Conservation (phyloP, 1,140 invertebrate genomes). For the Camponotus vicinus region DNA sequence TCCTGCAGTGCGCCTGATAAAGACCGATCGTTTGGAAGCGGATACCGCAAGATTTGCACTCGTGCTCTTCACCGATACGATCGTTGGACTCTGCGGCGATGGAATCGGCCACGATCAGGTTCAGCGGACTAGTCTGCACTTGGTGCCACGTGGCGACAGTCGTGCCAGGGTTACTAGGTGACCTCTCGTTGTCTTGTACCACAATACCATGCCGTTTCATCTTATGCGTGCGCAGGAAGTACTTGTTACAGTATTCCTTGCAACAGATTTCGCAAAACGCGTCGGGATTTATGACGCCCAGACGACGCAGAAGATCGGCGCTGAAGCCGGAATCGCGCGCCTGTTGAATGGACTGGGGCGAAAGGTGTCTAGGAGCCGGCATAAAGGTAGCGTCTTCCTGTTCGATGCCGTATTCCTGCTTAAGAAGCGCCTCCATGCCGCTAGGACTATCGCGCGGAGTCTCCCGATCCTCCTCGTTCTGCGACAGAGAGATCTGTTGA, state of each 20-base stretch:
- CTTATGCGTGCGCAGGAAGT: slow-evolving; percentile 96
- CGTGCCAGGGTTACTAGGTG: slow-evolving; percentile 77
- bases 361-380: slow-evolving; percentile 87
- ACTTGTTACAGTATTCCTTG: slow-evolving; percentile 98
- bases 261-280: slow-evolving; percentile 97
- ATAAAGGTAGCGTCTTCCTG: slow-evolving; percentile 87
- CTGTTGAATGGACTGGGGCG: slow-evolving; percentile 88
- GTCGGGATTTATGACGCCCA: slow-evolving; percentile 94
- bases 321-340: slow-evolving; percentile 89
- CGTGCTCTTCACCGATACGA: slow-evolving; percentile 81
- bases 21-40: slow-evolving; percentile 87
- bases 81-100: slow-evolving; percentile 77
- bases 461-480: slow-evolving; percentile 64
- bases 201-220: slow-evolving; percentile 92
- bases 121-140: slow-evolving; percentile 88
- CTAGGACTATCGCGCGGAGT: slow-evolving; percentile 76
- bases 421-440: slow-evolving; percentile 81
- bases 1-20: slow-evolving; percentile 85
- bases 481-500: slow-evolving; percentile 48
- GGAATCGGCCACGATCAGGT: slow-evolving; percentile 88
- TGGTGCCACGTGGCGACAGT: slow-evolving; percentile 84
- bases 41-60: slow-evolving; percentile 87
- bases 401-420: slow-evolving; percentile 85
- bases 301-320: slow-evolving; percentile 89
- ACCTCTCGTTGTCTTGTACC: slow-evolving; percentile 87